phyloP scores from a whole-genome alignment of 1,140 invertebrate species.

The Brachionus rotundiformis region DNA sequence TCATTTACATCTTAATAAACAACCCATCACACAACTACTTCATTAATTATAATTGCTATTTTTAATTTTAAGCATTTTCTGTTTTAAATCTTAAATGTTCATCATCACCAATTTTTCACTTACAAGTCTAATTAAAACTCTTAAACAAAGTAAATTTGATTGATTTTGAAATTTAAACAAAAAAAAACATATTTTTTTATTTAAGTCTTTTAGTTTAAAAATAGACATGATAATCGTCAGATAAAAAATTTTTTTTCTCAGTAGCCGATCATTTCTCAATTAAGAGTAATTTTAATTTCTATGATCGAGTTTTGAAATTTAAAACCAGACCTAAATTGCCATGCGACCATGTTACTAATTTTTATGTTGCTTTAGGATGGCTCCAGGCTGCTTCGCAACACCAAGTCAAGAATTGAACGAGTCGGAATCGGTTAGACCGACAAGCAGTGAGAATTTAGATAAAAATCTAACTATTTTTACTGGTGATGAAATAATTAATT shows the following conservation, averaged over 20 bases:
- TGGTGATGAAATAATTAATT: constrained; percentile 49
- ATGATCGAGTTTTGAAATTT: background rate
- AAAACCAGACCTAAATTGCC: background rate
- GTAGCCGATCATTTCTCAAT: background rate
- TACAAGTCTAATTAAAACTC: background rate
- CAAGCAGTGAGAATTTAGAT: constrained; percentile 26
- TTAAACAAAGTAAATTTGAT: constrained; percentile 8
- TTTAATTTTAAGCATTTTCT: constrained; percentile 3
- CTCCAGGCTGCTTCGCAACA: constrained; percentile 3
- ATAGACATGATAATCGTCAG: background rate
- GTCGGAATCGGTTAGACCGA: background rate
- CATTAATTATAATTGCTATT: background rate
- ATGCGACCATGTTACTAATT: background rate
- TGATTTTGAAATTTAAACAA: background rate
- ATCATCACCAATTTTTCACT: background rate
- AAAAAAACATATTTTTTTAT: background rate
- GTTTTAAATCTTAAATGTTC: background rate
- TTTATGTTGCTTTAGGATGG: background rate
- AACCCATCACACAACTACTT: too few relatives aligned
- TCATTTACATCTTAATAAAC: background rate
- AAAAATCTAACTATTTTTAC: constrained; percentile 32
- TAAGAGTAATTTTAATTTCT: background rate
- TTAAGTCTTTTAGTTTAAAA: background rate
- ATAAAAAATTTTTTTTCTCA: background rate
- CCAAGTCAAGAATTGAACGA: constrained; percentile 2